A percentile compares a stretch with the other conserved stretches of the same genome.
Conservation (phyloP, 1,140 invertebrate species). For the Trichogramma pretiosum region DNA sequence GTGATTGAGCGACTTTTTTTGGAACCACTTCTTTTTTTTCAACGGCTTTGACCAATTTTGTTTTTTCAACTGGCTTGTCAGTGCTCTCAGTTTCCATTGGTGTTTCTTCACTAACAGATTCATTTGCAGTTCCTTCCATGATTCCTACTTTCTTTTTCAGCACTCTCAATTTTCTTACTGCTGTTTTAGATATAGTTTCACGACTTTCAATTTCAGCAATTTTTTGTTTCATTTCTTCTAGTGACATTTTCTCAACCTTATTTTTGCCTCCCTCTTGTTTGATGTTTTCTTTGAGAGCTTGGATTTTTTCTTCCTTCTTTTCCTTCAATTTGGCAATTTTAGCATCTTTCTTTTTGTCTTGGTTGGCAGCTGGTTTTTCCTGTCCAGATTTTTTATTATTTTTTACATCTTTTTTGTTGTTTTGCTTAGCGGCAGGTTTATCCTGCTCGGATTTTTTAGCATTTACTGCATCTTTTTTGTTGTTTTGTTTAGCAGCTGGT, state of each 20-base stretch:
- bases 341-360: not conserved
- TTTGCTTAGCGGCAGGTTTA: too few relatives aligned
- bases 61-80: conserved; percentile 27
- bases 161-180: conserved; percentile 21
- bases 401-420: not conserved
- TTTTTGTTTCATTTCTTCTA: conserved; percentile 23
- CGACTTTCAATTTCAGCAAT: conserved; percentile 23
- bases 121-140: conserved; percentile 6
- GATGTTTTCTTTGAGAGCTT: too few relatives aligned
- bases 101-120: not conserved
- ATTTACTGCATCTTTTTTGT: not conserved
- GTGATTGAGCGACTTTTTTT: conserved; percentile 14
- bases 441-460: not conserved
- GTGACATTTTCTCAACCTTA: conserved; percentile 13
- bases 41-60: conserved; percentile 31
- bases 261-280: conserved; percentile 4
- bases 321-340: too few relatives aligned
- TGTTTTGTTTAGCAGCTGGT: not conserved
- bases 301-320: conserved; percentile 3
- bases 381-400: not conserved
- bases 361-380: not conserved
- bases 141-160: conserved; percentile 22
- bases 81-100: conserved; percentile 25
- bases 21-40: not conserved
- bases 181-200: conserved; percentile 23